A percentile compares a stretch with the other conserved stretches of the same genome.
phyloP scores from a whole-genome alignment of 2,113 vertebrate genomes.

The Eclectus roratus region DNA sequence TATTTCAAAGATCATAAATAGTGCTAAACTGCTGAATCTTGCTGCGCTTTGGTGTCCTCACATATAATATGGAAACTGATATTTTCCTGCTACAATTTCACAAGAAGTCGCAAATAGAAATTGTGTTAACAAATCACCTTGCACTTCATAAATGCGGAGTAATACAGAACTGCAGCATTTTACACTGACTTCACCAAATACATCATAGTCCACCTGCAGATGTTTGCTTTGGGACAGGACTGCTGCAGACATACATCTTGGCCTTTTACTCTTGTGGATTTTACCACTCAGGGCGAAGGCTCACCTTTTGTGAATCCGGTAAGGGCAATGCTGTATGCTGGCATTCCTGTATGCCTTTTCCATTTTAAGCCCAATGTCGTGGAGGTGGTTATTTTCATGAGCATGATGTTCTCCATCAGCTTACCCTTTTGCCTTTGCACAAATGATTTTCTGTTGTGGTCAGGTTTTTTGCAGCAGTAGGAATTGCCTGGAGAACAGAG shows the following conservation, averaged over 20 bases:
- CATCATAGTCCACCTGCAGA: neutral
- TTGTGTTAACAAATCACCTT: neutral
- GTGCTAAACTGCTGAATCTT: neutral
- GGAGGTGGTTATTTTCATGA: neutral
- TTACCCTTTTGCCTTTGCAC: neutral
- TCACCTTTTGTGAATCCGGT: neutral
- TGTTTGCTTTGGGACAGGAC: neutral
- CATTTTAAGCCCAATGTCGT: neutral
- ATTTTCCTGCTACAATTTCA: neutral
- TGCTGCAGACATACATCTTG: neutral
- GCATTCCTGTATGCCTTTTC: neutral
- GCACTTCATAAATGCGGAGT: neutral
- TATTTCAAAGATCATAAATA: neutral
- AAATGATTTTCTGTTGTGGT: neutral
- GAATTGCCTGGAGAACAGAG: neutral
- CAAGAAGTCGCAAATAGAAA: neutral
- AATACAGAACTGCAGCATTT: neutral
- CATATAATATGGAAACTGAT: neutral
- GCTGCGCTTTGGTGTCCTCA: neutral
- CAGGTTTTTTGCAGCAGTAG: neutral
- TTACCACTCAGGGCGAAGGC: neutral
- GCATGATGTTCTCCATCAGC: neutral
- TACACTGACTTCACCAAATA: neutral
- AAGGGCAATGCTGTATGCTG: neutral
- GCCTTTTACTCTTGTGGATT: neutral